Evolutionary conservation across 2,797 vertebrate genomes (phyloP).

Genomic region (Lindbergichthys nudifrons): DNA sequence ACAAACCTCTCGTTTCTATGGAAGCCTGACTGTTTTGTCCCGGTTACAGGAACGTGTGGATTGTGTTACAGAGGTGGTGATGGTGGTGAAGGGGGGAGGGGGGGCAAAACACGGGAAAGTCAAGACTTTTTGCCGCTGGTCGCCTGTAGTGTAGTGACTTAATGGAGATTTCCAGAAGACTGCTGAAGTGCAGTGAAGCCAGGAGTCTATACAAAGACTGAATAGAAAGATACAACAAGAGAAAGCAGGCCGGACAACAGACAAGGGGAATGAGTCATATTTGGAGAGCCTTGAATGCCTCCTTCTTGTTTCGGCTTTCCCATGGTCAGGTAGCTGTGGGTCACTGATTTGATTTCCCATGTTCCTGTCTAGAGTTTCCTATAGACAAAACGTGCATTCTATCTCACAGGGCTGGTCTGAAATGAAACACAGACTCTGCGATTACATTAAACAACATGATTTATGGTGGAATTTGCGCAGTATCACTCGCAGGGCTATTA

Average conservation of each 20-base stretch:
- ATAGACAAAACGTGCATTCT: slow-evolving; percentile 55
- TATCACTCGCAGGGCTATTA: slow-evolving; percentile 43
- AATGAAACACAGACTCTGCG: slow-evolving; percentile 37
- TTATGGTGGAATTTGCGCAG: slow-evolving; percentile 38
- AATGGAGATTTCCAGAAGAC: slow-evolving; percentile 57
- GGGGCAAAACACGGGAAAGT: slow-evolving; percentile 43
- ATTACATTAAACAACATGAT: slow-evolving; percentile 28
- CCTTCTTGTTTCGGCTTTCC: slow-evolving; percentile 50
- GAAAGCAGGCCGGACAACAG: slow-evolving; percentile 41
- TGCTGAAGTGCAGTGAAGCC: slow-evolving; percentile 42
- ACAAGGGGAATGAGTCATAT: slow-evolving; percentile 65
- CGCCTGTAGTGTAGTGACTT: slow-evolving; percentile 45
- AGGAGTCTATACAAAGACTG: slow-evolving; percentile 46
- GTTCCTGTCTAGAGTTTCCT: slow-evolving; percentile 59
- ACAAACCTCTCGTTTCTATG: slow-evolving; percentile 83
- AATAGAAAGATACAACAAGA: slow-evolving; percentile 44
- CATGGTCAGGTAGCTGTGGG: slow-evolving; percentile 64
- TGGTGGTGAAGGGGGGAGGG: slow-evolving; percentile 18
- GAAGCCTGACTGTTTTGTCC: slow-evolving; percentile 77
- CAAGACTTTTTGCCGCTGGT: slow-evolving; percentile 26
- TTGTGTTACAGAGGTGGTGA: slow-evolving; percentile 81
- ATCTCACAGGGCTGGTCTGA: slow-evolving; percentile 24
- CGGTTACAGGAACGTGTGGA: slow-evolving; percentile 79
- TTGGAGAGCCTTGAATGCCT: slow-evolving; percentile 56
- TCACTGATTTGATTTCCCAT: slow-evolving; percentile 60